These are phyloP conservation scores for Ptychodera flava DNA, from an alignment of 35 echinoderm and acorn worm species.

Conservation along the genomic window DNA sequence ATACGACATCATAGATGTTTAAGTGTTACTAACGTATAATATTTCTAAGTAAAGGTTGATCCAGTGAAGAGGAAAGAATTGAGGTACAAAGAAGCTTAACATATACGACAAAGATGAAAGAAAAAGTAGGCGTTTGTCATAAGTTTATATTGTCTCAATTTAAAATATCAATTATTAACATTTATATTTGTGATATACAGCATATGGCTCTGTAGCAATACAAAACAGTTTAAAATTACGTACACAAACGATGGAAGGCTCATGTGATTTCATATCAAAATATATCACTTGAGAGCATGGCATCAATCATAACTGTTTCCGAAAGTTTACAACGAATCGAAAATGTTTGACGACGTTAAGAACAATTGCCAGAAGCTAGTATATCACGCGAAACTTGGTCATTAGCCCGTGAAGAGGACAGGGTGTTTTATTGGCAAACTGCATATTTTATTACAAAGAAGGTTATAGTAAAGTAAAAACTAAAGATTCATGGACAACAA, in stretches of 20 bases:
- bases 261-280: background rate
- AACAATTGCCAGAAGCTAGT: background rate
- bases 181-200: background rate
- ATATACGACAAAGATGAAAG: background rate
- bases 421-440: conserved; percentile 3
- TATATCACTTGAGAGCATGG: background rate
- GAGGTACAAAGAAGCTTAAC: background rate
- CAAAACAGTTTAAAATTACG: background rate
- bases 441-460: conserved; percentile 27
- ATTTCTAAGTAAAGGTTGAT: too few species aligned
- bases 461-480: conserved; percentile 4
- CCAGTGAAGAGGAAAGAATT: background rate
- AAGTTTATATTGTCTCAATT: background rate
- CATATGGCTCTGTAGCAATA: background rate
- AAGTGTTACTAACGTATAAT: too few species aligned
- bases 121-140: background rate
- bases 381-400: background rate
- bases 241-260: background rate
- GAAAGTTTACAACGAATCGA: background rate
- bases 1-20: too few species aligned
- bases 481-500: conserved; percentile 18
- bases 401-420: background rate
- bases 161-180: background rate
- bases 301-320: background rate
- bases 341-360: background rate